Conservation (phyloP, 2,113 vertebrate genomes). For the Lutjanus erythropterus region DNA sequence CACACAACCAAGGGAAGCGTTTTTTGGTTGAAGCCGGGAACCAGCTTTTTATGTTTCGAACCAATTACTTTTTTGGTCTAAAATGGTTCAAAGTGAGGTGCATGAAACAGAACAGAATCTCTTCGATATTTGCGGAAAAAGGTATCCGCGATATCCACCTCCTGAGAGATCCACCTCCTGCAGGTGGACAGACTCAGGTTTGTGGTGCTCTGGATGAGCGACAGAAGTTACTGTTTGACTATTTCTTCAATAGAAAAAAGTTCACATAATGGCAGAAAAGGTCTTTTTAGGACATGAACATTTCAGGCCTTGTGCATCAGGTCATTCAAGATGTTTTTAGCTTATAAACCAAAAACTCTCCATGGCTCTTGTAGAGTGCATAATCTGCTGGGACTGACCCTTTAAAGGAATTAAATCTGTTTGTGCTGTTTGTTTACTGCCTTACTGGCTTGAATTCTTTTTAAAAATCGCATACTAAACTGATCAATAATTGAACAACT, state of each 20-base stretch:
- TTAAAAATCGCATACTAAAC: background rate
- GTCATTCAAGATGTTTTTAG: background rate
- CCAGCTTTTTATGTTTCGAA: too few relatives aligned
- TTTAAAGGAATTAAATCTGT: too few relatives aligned
- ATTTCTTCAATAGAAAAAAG: background rate
- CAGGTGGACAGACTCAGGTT: background rate
- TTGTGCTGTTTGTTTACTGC: slow-evolving; percentile 8
- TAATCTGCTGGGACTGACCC: background rate
- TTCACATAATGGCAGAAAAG: too few relatives aligned
- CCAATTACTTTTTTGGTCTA: too few relatives aligned
- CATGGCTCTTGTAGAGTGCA: background rate
- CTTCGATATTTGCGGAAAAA: too few relatives aligned
- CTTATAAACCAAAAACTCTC: background rate
- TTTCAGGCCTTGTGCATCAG: background rate
- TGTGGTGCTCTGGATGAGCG: background rate
- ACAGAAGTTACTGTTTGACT: background rate
- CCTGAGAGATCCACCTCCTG: too few relatives aligned
- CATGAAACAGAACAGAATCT: too few relatives aligned
- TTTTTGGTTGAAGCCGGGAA: too few relatives aligned
- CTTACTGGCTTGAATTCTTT: background rate
- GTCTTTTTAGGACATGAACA: background rate
- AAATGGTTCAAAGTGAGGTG: too few relatives aligned
- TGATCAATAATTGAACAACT: background rate
- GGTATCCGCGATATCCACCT: too few relatives aligned
- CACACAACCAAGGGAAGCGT: too few relatives aligned